Evolutionary conservation across 2,888 invertebrate species (phyloP).

Genomic region (Lydus trimaculatus): DNA sequence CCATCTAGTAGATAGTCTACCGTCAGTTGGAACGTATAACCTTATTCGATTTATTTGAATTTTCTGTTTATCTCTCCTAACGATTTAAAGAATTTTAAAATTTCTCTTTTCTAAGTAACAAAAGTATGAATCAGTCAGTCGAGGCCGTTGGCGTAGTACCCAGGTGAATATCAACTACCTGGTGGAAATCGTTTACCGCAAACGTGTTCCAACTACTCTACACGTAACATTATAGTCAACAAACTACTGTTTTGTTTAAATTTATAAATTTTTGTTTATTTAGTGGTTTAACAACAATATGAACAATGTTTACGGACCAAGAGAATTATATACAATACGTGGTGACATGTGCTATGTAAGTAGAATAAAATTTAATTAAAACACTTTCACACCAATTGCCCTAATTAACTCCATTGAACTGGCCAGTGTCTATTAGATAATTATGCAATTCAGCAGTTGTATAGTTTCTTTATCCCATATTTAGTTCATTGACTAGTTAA

Average conservation of each 20-base stretch:
- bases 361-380: slow-evolving; percentile 29
- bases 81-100: not conserved
- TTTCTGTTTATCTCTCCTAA: no score
- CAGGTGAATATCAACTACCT: slow-evolving; percentile 10
- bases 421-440: not conserved
- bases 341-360: slow-evolving; percentile 53
- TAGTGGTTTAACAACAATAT: slow-evolving; percentile 19
- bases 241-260: not conserved
- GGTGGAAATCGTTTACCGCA: slow-evolving; percentile 21
- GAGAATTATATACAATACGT: slow-evolving; percentile 45
- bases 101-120: not conserved
- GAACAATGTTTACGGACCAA: slow-evolving; percentile 49
- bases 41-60: no score
- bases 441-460: slow-evolving; percentile 8
- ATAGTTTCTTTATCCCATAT: not conserved
- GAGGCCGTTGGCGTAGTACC: slow-evolving; percentile 14
- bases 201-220: slow-evolving; percentile 22
- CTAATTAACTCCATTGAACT: not conserved
- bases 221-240: not conserved
- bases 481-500: not conserved
- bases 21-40: not conserved
- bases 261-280: not conserved
- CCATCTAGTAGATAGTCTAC: not conserved
- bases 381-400: slow-evolving; percentile 14
- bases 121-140: slow-evolving; percentile 20